phyloP scores from a whole-genome alignment of 2,888 invertebrate genomes.

The Nomada fabriciana region DNA sequence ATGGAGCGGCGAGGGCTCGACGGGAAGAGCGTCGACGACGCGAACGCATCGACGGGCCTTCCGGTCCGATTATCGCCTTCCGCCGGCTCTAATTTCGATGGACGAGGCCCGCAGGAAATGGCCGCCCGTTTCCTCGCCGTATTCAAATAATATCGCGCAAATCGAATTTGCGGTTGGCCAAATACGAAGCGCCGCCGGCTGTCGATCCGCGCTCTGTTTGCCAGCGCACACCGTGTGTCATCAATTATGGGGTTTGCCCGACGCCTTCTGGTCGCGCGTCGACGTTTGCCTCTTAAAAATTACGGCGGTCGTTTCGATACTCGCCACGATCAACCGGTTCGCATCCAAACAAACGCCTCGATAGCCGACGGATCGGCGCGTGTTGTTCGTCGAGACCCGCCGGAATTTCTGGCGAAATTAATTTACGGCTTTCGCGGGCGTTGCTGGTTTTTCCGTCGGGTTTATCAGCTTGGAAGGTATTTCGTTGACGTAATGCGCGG shows the following conservation, averaged over 20 bases:
- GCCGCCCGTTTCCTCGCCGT: background rate
- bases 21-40: background rate
- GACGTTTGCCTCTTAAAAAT: background rate
- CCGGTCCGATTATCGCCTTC: background rate
- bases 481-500: background rate
- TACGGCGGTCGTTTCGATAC: too few relatives aligned
- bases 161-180: conserved; percentile 49
- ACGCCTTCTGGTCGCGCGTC: background rate
- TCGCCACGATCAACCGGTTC: too few relatives aligned
- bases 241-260: conserved; percentile 17
- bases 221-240: background rate
- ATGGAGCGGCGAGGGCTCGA: too few relatives aligned
- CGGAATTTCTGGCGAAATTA: background rate
- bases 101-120: background rate
- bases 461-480: background rate
- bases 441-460: background rate
- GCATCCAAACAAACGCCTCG: too few relatives aligned
- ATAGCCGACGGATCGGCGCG: too few relatives aligned
- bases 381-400: background rate
- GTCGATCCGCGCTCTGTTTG: conserved; percentile 1
- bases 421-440: too few relatives aligned
- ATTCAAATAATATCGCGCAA: conserved; percentile 51
- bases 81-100: conserved; percentile 24
- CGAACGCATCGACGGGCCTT: background rate
- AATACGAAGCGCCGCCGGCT: conserved; percentile 5